Conservation (phyloP, 2,797 vertebrate species). For the Coregonus suidteri region DNA sequence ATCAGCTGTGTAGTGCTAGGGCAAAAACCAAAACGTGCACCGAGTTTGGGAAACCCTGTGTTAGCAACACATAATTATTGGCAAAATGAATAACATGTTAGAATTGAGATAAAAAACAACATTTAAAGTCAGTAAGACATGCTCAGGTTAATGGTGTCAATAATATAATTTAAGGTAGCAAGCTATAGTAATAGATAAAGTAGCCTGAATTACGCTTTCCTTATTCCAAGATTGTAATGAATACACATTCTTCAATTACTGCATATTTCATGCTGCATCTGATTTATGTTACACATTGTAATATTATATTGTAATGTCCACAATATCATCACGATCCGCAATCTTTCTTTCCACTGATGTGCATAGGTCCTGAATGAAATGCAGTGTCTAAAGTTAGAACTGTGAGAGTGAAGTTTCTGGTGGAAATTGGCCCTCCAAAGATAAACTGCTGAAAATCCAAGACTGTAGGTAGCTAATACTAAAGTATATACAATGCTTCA, state of each 20-base stretch:
- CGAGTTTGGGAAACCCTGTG: too few species aligned
- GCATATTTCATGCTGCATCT: neutral
- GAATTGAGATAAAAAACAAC: too few species aligned
- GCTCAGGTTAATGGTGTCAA: neutral
- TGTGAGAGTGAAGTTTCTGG: neutral
- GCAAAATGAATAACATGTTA: neutral
- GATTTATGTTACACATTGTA: neutral
- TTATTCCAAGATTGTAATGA: neutral
- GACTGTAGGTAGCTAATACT: neutral
- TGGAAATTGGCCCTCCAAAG: neutral
- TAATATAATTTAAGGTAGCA: neutral
- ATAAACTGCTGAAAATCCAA: neutral
- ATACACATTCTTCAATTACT: neutral
- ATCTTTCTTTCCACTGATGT: neutral
- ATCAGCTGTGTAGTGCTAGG: too few species aligned
- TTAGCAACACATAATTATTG: neutral
- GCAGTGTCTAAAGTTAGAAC: neutral
- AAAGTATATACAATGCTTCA: neutral
- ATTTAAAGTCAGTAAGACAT: too few species aligned
- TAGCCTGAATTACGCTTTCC: neutral
- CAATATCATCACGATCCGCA: neutral
- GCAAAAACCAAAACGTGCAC: too few species aligned
- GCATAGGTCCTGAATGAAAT: neutral
- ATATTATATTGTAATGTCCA: neutral
- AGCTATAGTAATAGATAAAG: neutral